Conservation (phyloP, 2,797 vertebrate genomes). For the Scolopax bukidnonensis region DNA sequence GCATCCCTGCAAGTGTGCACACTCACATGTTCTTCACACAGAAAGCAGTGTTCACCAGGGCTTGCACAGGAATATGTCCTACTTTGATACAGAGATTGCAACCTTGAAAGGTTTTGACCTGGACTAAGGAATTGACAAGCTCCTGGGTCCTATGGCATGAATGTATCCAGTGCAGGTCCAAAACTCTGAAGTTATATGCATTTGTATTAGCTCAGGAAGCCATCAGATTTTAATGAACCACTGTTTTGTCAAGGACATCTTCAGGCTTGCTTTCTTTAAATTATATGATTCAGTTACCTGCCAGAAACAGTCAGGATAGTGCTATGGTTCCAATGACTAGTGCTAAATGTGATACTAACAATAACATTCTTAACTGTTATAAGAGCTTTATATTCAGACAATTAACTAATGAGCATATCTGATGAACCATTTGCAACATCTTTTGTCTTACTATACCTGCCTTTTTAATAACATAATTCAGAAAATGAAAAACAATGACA, state of each 20-base stretch:
- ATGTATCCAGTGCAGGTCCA: not conserved
- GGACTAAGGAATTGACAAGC: not conserved
- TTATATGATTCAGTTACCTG: not conserved
- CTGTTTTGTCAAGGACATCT: not conserved
- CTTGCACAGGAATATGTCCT: not conserved
- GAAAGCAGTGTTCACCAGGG: not conserved
- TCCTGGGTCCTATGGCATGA: not conserved
- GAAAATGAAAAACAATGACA: conserved; percentile 39
- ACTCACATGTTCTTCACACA: not conserved
- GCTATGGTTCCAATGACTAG: not conserved
- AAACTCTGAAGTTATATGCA: not conserved
- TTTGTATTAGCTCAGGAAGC: not conserved
- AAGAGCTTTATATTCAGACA: not conserved
- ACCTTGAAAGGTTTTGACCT: not conserved
- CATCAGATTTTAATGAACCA: not conserved
- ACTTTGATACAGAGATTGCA: not conserved
- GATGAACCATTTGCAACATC: not conserved
- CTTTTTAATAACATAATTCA: conserved; percentile 16
- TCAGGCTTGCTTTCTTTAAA: not conserved
- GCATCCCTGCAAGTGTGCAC: not conserved
- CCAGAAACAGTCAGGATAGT: conserved; percentile 10
- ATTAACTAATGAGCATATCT: not conserved
- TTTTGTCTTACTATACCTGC: not conserved
- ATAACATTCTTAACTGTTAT: not conserved
- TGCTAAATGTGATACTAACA: conserved; percentile 8